A percentile compares a stretch with the other conserved stretches of the same genome.
Evolutionary conservation across 2,113 vertebrate genomes (phyloP).

Genomic region (Tringa solitaria): DNA sequence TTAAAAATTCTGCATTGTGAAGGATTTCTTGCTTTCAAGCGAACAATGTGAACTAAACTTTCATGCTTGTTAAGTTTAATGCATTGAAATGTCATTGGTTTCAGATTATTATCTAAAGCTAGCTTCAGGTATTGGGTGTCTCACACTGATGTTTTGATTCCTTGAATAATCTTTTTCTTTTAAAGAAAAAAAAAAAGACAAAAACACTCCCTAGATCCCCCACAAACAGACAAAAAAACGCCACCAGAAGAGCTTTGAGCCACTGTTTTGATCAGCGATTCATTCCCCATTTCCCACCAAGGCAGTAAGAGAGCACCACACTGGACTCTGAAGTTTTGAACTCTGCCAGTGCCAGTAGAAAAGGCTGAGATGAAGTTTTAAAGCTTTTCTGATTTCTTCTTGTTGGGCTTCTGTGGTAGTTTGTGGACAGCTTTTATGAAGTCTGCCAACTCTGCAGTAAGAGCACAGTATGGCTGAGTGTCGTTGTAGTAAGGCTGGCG

Average conservation of each 20-base stretch:
- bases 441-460: neutral
- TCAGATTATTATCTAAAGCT: neutral
- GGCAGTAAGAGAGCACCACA: neutral
- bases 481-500: neutral
- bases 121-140: neutral
- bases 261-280: neutral
- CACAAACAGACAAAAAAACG: neutral
- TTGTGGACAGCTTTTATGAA: neutral
- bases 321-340: neutral
- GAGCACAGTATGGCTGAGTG: neutral
- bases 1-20: neutral
- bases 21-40: neutral
- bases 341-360: neutral
- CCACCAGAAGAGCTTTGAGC: neutral
- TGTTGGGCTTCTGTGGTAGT: neutral
- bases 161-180: neutral
- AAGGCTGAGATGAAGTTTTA: neutral
- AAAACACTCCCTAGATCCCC: neutral
- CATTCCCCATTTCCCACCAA: neutral
- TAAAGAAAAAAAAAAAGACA: neutral
- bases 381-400: neutral
- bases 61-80: neutral
- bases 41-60: neutral
- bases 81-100: neutral
- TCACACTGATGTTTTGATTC: neutral